phyloP scores from a whole-genome alignment of 2,888 invertebrate species.

The Metallyticus violacea region DNA sequence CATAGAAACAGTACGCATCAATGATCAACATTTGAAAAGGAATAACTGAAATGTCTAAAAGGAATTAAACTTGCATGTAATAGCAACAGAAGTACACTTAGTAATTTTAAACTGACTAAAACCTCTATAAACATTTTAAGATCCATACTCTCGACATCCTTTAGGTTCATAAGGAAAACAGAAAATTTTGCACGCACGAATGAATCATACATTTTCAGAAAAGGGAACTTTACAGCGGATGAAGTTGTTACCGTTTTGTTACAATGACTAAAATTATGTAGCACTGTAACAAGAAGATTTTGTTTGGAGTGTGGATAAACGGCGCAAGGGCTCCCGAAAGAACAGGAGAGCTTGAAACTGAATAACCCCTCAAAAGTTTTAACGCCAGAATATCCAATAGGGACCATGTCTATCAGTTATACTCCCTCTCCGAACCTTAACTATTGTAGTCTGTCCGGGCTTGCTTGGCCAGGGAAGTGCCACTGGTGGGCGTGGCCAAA shows the following conservation, averaged over 20 bases:
- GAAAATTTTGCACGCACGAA: background rate
- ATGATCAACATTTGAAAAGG: too few relatives aligned
- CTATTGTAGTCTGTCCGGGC: background rate
- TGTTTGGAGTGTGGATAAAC: background rate
- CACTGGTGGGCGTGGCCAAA: background rate
- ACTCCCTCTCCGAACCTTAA: background rate
- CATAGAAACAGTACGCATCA: too few relatives aligned
- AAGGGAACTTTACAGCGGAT: background rate
- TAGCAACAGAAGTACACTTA: too few relatives aligned
- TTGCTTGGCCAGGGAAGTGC: background rate
- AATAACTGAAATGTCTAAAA: too few relatives aligned
- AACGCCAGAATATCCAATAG: background rate
- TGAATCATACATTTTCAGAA: background rate
- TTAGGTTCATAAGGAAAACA: too few relatives aligned
- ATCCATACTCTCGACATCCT: too few relatives aligned
- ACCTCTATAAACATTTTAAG: too few relatives aligned
- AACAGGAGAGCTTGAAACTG: background rate
- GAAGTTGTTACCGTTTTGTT: background rate
- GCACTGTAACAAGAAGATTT: background rate
- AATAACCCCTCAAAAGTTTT: background rate
- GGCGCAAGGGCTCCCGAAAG: background rate
- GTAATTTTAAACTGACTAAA: too few relatives aligned
- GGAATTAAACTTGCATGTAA: too few relatives aligned
- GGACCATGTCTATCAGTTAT: background rate
- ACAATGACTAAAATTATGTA: background rate